Conservation (phyloP, 2,113 vertebrate species). For the Lepisosteus osseus region DNA sequence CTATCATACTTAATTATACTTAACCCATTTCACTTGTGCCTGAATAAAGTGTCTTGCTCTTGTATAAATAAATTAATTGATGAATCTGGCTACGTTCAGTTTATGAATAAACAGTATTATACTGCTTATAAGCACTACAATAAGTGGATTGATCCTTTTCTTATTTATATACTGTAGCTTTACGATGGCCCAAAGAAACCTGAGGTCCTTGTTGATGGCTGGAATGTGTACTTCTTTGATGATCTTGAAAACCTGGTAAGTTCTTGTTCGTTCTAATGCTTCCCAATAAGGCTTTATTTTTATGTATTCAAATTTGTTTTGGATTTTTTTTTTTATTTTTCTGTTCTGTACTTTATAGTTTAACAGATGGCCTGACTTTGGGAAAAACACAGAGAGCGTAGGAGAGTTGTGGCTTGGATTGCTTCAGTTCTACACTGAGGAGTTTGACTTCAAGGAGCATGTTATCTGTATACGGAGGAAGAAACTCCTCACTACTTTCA, state of each 20-base stretch:
- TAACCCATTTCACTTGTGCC: no score
- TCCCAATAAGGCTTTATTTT: not conserved
- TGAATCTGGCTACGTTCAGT: no score
- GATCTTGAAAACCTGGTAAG: conserved; percentile 77
- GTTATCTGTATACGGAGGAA: conserved; percentile 86
- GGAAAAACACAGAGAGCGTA: conserved; percentile 79
- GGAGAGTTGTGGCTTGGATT: conserved; percentile 91
- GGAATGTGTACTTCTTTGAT: conserved; percentile 91
- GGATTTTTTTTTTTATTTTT: not conserved
- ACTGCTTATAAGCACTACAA: no score
- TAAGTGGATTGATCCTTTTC: no score
- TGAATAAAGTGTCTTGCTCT: no score
- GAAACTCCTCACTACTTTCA: conserved; percentile 88
- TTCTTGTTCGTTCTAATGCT: conserved; percentile 26
- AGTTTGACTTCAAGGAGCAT: conserved; percentile 93
- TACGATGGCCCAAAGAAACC: conserved; percentile 79
- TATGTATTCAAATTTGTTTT: no score
- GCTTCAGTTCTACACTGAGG: conserved; percentile 90
- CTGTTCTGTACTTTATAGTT: conserved; percentile 57
- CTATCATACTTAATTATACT: no score
- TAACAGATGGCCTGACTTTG: conserved; percentile 72
- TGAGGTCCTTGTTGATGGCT: conserved; percentile 83
- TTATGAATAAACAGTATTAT: no score
- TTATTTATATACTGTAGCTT: conserved; percentile 66
- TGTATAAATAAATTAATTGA: no score